phyloP scores from a whole-genome alignment of 2,113 vertebrate genomes.

The Ptilorrhoa leucosticta region DNA sequence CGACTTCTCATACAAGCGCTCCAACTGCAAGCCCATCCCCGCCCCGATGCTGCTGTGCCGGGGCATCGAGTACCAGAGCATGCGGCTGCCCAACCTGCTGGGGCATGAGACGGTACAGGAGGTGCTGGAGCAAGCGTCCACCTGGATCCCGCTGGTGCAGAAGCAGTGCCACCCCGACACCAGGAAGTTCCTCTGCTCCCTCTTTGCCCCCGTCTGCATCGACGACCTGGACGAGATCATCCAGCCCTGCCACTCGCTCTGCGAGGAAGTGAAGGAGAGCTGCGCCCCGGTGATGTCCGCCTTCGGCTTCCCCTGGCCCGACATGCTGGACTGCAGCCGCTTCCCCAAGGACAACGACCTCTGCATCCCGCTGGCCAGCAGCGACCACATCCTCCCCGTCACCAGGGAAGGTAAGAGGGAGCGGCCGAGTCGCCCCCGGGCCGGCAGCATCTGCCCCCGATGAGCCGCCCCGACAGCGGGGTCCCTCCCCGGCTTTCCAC shows the following conservation, averaged over 20 bases:
- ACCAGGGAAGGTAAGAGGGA: constrained; percentile 82
- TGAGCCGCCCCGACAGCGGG: background rate
- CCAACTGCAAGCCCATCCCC: constrained; percentile 92
- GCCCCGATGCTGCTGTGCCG: constrained; percentile 87
- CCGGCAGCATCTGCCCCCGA: background rate
- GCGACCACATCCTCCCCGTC: constrained; percentile 78
- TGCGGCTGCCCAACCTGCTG: constrained; percentile 95
- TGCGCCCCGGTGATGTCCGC: constrained; percentile 96
- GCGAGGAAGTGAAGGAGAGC: constrained; percentile 87
- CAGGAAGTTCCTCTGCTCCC: constrained; percentile 96
- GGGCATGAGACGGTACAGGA: constrained; percentile 96
- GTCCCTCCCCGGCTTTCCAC: background rate
- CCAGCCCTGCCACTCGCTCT: constrained; percentile 93
- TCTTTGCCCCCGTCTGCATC: constrained; percentile 95
- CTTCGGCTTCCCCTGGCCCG: constrained; percentile 96
- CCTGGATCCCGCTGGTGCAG: constrained; percentile 96
- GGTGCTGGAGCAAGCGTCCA: constrained; percentile 92
- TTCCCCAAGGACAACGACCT: constrained; percentile 94
- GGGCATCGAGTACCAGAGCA: constrained; percentile 93
- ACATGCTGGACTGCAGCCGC: constrained; percentile 92
- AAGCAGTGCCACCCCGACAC: constrained; percentile 97
- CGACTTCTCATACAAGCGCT: constrained; percentile 87
- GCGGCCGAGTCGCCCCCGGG: background rate
- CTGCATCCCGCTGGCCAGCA: constrained; percentile 89
- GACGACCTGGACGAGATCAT: constrained; percentile 94